These are phyloP conservation scores for Chinchilla lanigera DNA, from an alignment of 2,113 vertebrate species.

Conservation along the genomic window DNA sequence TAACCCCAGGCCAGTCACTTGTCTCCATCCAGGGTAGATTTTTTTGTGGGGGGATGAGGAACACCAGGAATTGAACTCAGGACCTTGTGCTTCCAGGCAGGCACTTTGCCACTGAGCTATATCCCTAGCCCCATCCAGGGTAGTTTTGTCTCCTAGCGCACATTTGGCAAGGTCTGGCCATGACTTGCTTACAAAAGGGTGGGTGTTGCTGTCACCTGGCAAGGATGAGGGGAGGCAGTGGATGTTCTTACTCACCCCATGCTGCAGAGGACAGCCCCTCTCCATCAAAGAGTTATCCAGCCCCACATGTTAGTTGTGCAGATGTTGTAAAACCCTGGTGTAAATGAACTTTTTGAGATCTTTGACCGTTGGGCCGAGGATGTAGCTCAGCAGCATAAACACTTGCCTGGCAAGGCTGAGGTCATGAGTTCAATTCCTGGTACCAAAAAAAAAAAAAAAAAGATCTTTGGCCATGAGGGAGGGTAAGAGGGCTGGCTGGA, in stretches of 20 bases:
- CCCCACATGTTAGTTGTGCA: not conserved
- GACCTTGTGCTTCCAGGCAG: too few species aligned
- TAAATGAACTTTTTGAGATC: not conserved
- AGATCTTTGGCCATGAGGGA: not conserved
- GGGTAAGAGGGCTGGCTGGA: not conserved
- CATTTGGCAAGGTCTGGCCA: not conserved
- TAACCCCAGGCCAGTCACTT: not conserved
- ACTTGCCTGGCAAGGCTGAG: too few species aligned
- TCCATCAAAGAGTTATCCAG: not conserved
- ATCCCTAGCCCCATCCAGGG: not conserved
- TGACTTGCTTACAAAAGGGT: not conserved
- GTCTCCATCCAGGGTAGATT: not conserved
- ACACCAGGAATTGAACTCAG: not conserved
- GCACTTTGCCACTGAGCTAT: not conserved
- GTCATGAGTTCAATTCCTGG: too few species aligned
- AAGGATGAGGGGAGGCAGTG: not conserved
- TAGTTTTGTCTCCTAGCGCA: too few species aligned
- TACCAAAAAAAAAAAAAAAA: too few species aligned
- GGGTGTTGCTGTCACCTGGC: not conserved
- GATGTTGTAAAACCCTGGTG: not conserved
- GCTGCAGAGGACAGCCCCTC: not conserved
- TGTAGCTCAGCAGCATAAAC: too few species aligned
- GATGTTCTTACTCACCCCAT: not conserved
- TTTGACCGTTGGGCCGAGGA: too few species aligned
- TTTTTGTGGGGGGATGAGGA: too few species aligned